Conservation (phyloP, 2,888 invertebrate species). For the Cheilosia soror region DNA sequence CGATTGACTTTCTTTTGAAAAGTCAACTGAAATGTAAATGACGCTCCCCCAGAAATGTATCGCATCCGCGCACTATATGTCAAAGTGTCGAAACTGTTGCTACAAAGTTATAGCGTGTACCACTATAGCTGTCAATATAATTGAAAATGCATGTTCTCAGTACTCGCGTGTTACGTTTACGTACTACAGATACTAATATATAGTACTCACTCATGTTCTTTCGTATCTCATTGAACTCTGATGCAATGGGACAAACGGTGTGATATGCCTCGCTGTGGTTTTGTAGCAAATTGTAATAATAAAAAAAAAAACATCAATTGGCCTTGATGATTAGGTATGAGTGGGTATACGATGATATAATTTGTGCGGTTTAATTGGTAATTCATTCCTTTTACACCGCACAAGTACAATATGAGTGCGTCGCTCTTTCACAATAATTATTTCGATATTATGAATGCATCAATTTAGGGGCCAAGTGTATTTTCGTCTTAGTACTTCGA, state of each 20-base stretch:
- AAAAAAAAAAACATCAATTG: slow-evolving; percentile 1
- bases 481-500: neutral
- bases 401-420: neutral
- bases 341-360: neutral
- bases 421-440: neutral
- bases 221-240: slow-evolving; percentile 6
- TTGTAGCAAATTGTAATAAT: neutral
- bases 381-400: neutral
- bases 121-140: neutral
- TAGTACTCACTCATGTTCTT: neutral
- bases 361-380: slow-evolving; percentile 13
- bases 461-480: neutral
- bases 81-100: slow-evolving; percentile 5
- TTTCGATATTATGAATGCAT: too few relatives aligned
- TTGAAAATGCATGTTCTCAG: slow-evolving; percentile 5
- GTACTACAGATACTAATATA: too few relatives aligned
- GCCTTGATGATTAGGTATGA: slow-evolving; percentile 9
- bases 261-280: slow-evolving; percentile 4
- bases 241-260: slow-evolving; percentile 10
- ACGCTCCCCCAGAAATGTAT: neutral
- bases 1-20: neutral
- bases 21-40: neutral
- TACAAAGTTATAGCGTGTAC: neutral
- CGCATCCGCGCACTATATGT: slow-evolving; percentile 2
- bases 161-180: neutral